phyloP scores from a whole-genome alignment of 1,140 invertebrate genomes.

The Drosophila ironensis region DNA sequence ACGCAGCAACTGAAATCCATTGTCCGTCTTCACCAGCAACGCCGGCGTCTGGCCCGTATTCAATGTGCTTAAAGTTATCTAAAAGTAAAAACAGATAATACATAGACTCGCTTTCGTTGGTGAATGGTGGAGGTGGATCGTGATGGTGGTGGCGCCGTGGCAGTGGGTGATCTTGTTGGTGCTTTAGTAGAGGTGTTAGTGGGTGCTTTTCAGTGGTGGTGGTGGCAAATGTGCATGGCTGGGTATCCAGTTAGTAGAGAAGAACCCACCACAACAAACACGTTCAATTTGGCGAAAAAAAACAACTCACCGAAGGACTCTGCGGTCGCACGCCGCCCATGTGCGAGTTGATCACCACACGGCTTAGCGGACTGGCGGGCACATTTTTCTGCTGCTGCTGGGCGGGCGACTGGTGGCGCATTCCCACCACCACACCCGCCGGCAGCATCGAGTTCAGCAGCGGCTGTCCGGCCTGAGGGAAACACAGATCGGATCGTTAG shows the following conservation, averaged over 20 bases:
- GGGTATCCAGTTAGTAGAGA: conserved; percentile 69
- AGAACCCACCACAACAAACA: conserved; percentile 59
- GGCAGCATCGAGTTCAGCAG: conserved; percentile 84
- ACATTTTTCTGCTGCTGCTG: conserved; percentile 88
- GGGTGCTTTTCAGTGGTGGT: conserved; percentile 27
- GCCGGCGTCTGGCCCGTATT: conserved; percentile 91
- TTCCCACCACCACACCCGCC: conserved; percentile 92
- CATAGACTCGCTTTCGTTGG: conserved; percentile 38
- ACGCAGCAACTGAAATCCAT: conserved; percentile 94
- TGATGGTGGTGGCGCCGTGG: conserved; percentile 4
- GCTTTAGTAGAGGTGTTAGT: conserved; percentile 1
- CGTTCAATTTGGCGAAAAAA: background rate
- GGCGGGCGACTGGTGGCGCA: conserved; percentile 86
- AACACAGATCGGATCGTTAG: conserved; percentile 3
- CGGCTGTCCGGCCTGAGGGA: conserved; percentile 69
- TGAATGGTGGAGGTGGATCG: conserved; percentile 11
- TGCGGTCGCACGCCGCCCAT: conserved; percentile 91
- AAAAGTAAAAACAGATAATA: conserved; percentile 80
- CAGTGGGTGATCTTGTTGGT: background rate
- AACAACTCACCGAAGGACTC: conserved; percentile 89
- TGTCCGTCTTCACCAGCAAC: conserved; percentile 96
- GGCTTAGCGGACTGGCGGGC: conserved; percentile 86
- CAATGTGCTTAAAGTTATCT: conserved; percentile 92
- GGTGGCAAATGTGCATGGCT: too few species aligned
- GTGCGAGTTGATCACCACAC: conserved; percentile 91